A percentile compares a stretch with the other conserved stretches of the same genome.
These are phyloP conservation scores for Gymnopithys bicolor DNA, from an alignment of 2,797 vertebrate genomes.

Conservation along the genomic window DNA sequence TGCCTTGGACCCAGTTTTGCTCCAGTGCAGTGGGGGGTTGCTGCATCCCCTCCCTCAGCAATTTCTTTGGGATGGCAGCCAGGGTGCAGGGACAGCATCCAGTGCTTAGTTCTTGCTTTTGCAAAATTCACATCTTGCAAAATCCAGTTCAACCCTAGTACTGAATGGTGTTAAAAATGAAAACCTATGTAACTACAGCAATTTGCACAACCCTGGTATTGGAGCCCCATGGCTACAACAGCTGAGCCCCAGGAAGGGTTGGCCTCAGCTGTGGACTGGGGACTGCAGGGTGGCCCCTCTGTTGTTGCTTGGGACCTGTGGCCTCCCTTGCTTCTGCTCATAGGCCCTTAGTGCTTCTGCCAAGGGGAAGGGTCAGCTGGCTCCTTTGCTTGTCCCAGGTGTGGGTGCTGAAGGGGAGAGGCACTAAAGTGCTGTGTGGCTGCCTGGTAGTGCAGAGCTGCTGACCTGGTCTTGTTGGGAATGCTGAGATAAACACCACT, in stretches of 20 bases:
- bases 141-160: background rate
- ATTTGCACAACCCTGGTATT: background rate
- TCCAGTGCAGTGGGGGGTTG: background rate
- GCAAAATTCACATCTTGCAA: background rate
- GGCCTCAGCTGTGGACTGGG: background rate
- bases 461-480: background rate
- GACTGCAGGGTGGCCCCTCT: background rate
- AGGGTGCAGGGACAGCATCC: background rate
- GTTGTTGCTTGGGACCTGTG: background rate
- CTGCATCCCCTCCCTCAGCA: background rate
- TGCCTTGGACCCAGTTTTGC: background rate
- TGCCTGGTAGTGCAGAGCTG: background rate
- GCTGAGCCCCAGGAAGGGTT: too few species aligned
- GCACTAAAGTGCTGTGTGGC: background rate
- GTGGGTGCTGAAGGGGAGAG: background rate
- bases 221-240: rapidly evolving
- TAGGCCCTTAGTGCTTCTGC: background rate
- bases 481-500: background rate
- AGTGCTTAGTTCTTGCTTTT: background rate
- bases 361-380: background rate
- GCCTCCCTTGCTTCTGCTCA: rapidly evolving
- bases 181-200: background rate
- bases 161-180: background rate
- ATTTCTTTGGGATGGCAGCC: background rate
- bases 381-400: background rate